phyloP scores from a whole-genome alignment of 2,113 vertebrate genomes.

The Amblyopsis rosae region DNA sequence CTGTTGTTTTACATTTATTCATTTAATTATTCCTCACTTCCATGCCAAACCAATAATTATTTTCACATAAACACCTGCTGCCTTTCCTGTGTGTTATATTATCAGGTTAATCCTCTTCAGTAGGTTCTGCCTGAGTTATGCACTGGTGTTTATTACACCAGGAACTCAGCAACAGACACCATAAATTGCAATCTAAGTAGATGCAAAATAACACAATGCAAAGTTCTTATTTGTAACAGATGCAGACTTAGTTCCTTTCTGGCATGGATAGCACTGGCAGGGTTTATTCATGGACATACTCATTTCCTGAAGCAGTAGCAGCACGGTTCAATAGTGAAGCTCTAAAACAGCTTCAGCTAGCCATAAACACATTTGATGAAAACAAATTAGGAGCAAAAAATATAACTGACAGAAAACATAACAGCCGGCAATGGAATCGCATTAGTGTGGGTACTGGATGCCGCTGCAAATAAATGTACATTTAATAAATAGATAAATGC shows the following conservation, averaged over 20 bases:
- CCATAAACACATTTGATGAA: constrained; percentile 80
- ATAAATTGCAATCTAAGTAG: constrained; percentile 15
- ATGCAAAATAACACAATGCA: constrained; percentile 32
- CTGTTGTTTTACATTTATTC: constrained; percentile 81
- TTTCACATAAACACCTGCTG: constrained; percentile 77
- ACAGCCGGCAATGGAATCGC: constrained; percentile 75
- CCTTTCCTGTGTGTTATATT: constrained; percentile 59
- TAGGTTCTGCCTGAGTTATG: constrained; percentile 21
- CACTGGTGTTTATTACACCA: constrained; percentile 48
- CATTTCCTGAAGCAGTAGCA: constrained; percentile 72
- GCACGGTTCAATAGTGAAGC: constrained; percentile 73
- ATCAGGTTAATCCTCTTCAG: constrained; percentile 61
- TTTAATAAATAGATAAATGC: constrained; percentile 77
- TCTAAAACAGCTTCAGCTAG: constrained; percentile 77
- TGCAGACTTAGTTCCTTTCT: constrained; percentile 46
- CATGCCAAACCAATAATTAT: constrained; percentile 77
- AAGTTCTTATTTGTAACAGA: constrained; percentile 36
- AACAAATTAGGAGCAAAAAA: constrained; percentile 78
- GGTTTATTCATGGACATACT: constrained; percentile 72
- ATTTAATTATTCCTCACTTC: constrained; percentile 76
- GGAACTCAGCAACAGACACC: constrained; percentile 38
- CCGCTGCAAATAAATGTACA: constrained; percentile 75
- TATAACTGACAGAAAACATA: constrained; percentile 78
- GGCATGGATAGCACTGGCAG: constrained; percentile 50
- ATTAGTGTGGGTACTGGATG: constrained; percentile 70